phyloP scores from a whole-genome alignment of 2,113 vertebrate genomes.

The Gallinago jamesoni region DNA sequence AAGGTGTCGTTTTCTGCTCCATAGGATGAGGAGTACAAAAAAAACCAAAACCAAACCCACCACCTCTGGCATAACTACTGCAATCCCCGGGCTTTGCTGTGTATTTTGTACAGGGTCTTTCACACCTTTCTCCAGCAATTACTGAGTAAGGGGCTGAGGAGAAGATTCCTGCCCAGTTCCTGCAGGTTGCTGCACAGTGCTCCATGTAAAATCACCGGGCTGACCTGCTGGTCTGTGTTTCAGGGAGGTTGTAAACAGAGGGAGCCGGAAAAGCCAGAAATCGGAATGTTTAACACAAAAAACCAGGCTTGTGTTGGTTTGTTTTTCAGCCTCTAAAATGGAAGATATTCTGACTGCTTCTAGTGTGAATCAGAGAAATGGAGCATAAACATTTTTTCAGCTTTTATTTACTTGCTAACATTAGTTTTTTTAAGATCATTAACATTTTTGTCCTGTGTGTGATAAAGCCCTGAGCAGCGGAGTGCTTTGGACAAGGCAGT shows the following conservation, averaged over 20 bases:
- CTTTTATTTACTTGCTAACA: background rate
- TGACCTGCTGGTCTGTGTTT: background rate
- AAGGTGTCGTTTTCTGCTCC: background rate
- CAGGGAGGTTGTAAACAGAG: background rate
- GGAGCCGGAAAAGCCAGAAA: background rate
- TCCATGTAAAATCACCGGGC: background rate
- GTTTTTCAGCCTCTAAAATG: fast-evolving
- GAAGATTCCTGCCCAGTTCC: fast-evolving
- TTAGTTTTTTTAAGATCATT: background rate
- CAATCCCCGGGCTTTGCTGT: background rate
- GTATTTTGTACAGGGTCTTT: fast-evolving
- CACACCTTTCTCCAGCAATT: fast-evolving
- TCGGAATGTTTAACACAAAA: background rate
- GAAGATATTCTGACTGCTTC: background rate
- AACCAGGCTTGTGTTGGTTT: background rate
- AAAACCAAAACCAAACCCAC: background rate
- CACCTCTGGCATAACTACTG: background rate
- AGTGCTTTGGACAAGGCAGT: background rate
- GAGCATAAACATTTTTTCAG: background rate
- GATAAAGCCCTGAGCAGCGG: background rate
- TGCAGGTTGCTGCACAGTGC: background rate
- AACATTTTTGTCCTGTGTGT: background rate
- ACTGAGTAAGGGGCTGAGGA: background rate
- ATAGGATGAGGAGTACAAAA: background rate
- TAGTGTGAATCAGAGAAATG: background rate